Evolutionary conservation across 2,888 invertebrate species (phyloP), one percentile per base, ranked within the genome.

Genomic region (Cinara cedri): DNA sequence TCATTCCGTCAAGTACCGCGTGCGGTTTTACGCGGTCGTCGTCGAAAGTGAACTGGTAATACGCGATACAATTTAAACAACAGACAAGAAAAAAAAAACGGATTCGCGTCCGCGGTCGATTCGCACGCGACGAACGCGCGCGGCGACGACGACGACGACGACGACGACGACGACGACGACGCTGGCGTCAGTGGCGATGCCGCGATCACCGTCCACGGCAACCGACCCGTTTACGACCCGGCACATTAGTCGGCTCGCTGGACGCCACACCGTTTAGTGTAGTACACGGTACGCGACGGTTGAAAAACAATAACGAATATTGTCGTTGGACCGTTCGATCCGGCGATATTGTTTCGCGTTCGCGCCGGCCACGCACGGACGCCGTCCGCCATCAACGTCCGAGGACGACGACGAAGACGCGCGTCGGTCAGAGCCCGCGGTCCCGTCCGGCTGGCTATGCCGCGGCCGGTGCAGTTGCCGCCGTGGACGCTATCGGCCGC

Each of bases 401-500:
- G 55, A 55, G 16, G 42, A n/a, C 21, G 14, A n/a, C 51, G 55
- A 24, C 54, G 21, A 54, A n/a, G 42, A 44, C 26, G 11, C 24
- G 21, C 66, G 21, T 21, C 42, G 16, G 49, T 13, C 26, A 11
- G 49, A 24, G 21, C 1, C 21, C 24, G 24, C 57, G 19, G n/a
- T 19, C 16, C n/a, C 63, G 44, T 65, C 21, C 68, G 68, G n/a
- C 42, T 4, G 24, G 11, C 34, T 55, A 42, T 21, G 44, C n/a
- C 16, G 49, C 11, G 66, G 76, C 68, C 66, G 60, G 60, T 68
- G 26, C 26, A 21, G 21, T 63, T 44, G 46, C 13, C 19, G 68
- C 60, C 54, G 76, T 57, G 57, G 26, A 76, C 76, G 57, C 44
- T 49, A 49, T 78, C 66, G 57, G 68, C 76, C 49, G 57, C 49